Base-by-base conservation (phyloP, 1,140 invertebrate species). In the Sitobion miscanthi region DNA sequence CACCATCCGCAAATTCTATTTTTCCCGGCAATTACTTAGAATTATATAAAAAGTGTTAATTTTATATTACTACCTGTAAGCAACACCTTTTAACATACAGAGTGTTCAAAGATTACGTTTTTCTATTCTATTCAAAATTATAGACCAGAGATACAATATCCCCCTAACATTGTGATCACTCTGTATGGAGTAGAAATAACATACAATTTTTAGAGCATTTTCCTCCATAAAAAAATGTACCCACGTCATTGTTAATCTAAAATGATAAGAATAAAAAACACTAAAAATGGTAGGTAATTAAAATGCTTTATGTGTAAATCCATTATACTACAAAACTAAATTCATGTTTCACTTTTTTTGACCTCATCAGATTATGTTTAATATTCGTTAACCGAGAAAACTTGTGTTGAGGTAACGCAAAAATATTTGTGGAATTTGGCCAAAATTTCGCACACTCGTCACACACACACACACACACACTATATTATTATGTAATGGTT, bases 241-340 rank as follows among this genome's bases (percentile, higher is more conserved):
- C 82, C 38, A 85, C 83, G 23, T 85, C 38, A 42, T 49, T 87
- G 14, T 87, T 45, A 47, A 87, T n/a, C 42, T 87, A 47, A 87
- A 86, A 47, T 47, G 45, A 87, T 87, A 49, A 87, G 42, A 87
- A 30, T 30, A 47, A 85, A 35, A 87, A 87, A 87, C 82, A 42
- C 38, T 83, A 52, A 87, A 25, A 49, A 47, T 9, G 45, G 47
- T n/a, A 49, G 14, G 25, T 87, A 87, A 87, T 49, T 47, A 20
- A 49, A 49, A 87, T 87, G 25, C 52, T 87, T 87, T 52, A 87
- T n/a, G 85, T 30, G 45, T 87, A 20, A 45, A 30, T 87, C 45
- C 42, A 47, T 87, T 47, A 87, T 87, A 87, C 86, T 49, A 35
- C 45, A 49, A 87, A 87, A 49, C 86, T 87, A 49, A 87, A 87